Evolutionary conservation across 2,797 vertebrate genomes (phyloP).

Genomic region (Petrocephalus schoutedeni): DNA sequence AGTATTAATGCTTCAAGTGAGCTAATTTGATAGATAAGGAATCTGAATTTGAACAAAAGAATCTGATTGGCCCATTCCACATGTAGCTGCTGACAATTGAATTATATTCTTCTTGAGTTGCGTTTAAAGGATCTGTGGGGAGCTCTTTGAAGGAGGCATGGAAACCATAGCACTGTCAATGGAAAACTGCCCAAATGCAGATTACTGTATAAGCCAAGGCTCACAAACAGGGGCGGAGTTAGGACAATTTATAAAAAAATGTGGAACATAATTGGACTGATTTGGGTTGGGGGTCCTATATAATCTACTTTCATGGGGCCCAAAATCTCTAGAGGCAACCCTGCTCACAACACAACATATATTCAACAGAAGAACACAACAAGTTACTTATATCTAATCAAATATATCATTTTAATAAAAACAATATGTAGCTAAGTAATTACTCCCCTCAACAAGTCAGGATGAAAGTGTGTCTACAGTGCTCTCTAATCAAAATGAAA

Average conservation of each 20-base stretch:
- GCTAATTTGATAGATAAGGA: not conserved
- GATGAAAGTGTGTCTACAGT: not conserved
- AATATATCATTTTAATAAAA: not conserved
- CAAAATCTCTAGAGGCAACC: not conserved
- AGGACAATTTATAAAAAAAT: not conserved
- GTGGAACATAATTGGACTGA: not conserved
- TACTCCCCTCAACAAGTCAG: not conserved
- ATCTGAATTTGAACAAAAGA: constrained; percentile 17
- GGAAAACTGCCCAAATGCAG: not conserved
- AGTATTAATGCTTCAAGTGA: constrained; percentile 6
- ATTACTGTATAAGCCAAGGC: not conserved
- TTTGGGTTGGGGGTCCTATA: not conserved
- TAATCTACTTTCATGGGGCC: not conserved
- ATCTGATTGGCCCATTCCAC: not conserved
- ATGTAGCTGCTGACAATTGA: not conserved
- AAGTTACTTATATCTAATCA: not conserved
- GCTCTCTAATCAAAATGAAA: not conserved
- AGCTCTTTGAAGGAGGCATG: not conserved
- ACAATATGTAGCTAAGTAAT: not conserved
- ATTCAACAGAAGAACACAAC: not conserved
- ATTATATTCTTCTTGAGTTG: not conserved
- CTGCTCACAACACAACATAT: not conserved
- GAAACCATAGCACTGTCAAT: not conserved
- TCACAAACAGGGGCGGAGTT: not conserved
- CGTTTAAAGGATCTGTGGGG: not conserved